A percentile compares a stretch with the other conserved stretches of the same genome.
These are phyloP conservation scores for Falco naumanni DNA, from an alignment of 2,797 vertebrate genomes.

Conservation along the genomic window DNA sequence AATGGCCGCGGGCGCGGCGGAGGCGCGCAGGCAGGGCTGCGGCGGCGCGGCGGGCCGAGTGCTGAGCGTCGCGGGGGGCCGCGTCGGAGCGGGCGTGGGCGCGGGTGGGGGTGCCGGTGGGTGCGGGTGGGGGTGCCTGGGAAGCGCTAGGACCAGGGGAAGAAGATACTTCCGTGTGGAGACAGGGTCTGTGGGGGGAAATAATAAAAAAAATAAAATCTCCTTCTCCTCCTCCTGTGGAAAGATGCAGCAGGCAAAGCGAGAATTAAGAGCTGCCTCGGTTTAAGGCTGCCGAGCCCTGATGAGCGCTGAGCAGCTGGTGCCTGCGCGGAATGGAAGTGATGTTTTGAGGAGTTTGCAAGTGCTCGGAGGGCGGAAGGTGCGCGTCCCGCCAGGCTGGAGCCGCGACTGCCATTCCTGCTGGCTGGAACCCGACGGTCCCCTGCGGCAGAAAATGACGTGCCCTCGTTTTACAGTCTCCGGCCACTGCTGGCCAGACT, in stretches of 20 bases:
- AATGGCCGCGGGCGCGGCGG: slow-evolving; percentile 20
- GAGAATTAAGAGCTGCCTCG: not conserved
- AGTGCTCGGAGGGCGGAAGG: not conserved
- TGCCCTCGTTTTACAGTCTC: not conserved
- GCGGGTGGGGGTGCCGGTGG: too few species aligned
- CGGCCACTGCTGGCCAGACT: not conserved
- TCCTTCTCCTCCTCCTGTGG: not conserved
- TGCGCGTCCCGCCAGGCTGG: not conserved
- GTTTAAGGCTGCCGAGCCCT: not conserved
- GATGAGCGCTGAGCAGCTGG: not conserved
- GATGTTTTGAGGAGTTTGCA: not conserved
- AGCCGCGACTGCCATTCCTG: not conserved
- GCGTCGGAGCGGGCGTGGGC: fast-evolving
- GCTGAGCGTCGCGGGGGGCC: not conserved
- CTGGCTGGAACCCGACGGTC: not conserved
- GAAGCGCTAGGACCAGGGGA: not conserved
- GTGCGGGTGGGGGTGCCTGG: fast-evolving
- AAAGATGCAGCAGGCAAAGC: not conserved
- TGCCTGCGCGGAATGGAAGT: not conserved
- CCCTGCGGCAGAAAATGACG: not conserved
- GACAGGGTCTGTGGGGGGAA: not conserved
- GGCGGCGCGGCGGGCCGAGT: not conserved
- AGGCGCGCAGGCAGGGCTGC: not conserved
- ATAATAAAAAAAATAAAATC: not conserved
- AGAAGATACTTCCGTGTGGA: not conserved